Percentiles rank a stretch among this genome's conserved stretches.
These are phyloP conservation scores for Corvus cornix DNA, from an alignment of 2,113 vertebrate genomes.

Conservation along the genomic window DNA sequence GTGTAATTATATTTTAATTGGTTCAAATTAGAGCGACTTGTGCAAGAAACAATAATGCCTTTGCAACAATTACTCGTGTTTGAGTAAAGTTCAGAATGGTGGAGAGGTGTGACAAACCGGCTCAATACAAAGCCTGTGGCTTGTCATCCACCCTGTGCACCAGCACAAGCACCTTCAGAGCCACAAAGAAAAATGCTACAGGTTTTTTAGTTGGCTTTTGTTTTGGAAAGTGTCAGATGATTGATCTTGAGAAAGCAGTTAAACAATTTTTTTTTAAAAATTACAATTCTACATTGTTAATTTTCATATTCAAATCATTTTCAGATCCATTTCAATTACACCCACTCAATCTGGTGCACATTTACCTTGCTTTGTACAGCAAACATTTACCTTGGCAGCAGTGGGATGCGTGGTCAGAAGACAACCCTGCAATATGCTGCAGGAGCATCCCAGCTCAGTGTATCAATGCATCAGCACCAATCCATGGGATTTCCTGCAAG, in stretches of 20 bases:
- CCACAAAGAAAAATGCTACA: neutral
- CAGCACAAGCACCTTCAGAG: neutral
- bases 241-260: neutral
- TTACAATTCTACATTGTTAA: rapidly evolving
- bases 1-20: slow-evolving; percentile 41
- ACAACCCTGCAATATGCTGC: rapidly evolving
- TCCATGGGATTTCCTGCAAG: neutral
- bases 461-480: neutral
- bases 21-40: slow-evolving; percentile 32
- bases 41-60: slow-evolving; percentile 38
- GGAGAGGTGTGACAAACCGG: neutral
- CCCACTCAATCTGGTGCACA: neutral
- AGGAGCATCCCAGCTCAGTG: neutral
- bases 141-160: neutral
- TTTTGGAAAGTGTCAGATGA: neutral
- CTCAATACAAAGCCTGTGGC: neutral
- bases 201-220: neutral
- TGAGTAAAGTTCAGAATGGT: neutral
- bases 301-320: neutral
- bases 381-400: neutral
- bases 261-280: neutral
- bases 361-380: neutral
- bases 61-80: neutral
- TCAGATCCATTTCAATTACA: neutral
- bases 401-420: neutral